Conservation (phyloP, 2,113 vertebrate species). For the Heteronetta atricapilla region DNA sequence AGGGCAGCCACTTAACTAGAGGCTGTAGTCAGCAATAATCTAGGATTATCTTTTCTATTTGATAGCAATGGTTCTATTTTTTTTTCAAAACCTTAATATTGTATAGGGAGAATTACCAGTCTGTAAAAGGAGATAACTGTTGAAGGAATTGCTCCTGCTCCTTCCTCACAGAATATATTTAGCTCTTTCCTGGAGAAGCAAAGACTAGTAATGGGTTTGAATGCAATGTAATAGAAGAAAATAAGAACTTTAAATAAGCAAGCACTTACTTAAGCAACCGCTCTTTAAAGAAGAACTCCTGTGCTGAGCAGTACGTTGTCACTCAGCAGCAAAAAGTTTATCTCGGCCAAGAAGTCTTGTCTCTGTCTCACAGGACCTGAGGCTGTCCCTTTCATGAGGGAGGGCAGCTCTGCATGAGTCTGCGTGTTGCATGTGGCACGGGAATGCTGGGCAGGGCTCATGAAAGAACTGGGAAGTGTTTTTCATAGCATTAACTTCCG, state of each 20-base stretch:
- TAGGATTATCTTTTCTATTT: conserved; percentile 34
- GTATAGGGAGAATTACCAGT: background rate
- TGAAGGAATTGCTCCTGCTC: background rate
- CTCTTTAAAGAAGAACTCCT: background rate
- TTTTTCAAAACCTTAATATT: background rate
- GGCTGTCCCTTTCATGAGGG: background rate
- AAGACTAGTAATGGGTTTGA: background rate
- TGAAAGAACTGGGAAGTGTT: background rate
- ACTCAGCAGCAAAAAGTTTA: no score
- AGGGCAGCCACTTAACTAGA: background rate
- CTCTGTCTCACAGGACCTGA: background rate
- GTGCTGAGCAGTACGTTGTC: background rate
- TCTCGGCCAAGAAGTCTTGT: no score
- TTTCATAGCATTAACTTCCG: background rate
- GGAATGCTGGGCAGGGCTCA: background rate
- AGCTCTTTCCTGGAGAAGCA: background rate
- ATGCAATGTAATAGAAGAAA: background rate
- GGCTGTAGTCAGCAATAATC: background rate
- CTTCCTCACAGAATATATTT: background rate
- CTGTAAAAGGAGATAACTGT: background rate
- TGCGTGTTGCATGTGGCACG: background rate
- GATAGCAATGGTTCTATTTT: background rate
- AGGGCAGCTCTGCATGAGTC: background rate
- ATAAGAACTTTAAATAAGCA: background rate
- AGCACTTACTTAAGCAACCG: background rate